phyloP scores from a whole-genome alignment of 1,140 invertebrate genomes.

The Eueides isabella region DNA sequence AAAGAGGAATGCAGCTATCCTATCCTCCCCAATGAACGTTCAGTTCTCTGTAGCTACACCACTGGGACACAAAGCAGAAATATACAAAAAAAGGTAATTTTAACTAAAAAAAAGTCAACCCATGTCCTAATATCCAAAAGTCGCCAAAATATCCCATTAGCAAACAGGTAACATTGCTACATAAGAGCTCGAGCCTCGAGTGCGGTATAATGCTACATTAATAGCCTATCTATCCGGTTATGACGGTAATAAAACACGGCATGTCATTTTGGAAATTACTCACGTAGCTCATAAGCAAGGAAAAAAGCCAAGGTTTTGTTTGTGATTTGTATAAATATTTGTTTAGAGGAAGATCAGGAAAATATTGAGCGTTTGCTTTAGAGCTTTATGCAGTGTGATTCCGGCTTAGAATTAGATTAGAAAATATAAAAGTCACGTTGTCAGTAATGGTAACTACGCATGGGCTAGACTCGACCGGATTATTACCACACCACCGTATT shows the following conservation, averaged over 20 bases:
- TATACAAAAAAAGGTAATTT: neutral
- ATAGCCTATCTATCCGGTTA: conserved; percentile 35
- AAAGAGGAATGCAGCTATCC: too few relatives aligned
- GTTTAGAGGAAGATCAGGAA: neutral
- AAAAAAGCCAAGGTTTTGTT: too few relatives aligned
- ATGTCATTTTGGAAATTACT: conserved; percentile 36
- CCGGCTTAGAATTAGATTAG: too few relatives aligned
- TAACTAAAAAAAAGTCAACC: neutral
- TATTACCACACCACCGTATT: too few relatives aligned
- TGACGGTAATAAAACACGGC: conserved; percentile 37
- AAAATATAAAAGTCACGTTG: too few relatives aligned
- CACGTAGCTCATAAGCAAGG: neutral
- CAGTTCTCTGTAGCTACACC: too few relatives aligned
- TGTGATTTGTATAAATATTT: neutral
- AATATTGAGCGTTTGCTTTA: too few relatives aligned
- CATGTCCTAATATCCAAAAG: neutral
- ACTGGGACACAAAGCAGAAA: too few relatives aligned
- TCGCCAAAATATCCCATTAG: conserved; percentile 6
- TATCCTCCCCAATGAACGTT: too few relatives aligned
- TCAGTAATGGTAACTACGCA: too few relatives aligned
- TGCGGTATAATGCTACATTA: conserved; percentile 14
- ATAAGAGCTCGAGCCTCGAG: conserved; percentile 3
- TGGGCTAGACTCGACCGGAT: too few relatives aligned
- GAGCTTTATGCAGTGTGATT: too few relatives aligned
- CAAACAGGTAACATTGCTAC: neutral